Percentiles rank a stretch among this genome's conserved stretches.
These are phyloP conservation scores for Neocrepidodera transversa DNA, from an alignment of 2,888 invertebrate species.

Conservation along the genomic window DNA sequence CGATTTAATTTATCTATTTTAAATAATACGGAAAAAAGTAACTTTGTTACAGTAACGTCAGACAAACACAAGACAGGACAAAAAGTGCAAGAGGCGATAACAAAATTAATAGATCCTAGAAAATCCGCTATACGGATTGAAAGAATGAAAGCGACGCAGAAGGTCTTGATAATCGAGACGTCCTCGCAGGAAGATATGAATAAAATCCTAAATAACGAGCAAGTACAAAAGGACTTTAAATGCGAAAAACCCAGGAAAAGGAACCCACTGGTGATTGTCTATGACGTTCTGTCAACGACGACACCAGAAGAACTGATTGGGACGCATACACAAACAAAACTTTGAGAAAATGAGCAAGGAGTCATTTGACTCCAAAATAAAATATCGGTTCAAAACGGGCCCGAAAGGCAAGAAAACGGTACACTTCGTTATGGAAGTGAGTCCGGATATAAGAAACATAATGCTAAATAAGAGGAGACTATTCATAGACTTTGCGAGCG, in stretches of 20 bases:
- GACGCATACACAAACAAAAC: conserved; percentile 11
- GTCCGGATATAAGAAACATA: neutral
- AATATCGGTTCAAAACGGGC: conserved; percentile 15
- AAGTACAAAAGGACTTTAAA: conserved; percentile 1
- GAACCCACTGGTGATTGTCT: conserved; percentile 12
- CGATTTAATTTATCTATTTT: too few relatives aligned
- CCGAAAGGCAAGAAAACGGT: conserved; percentile 10
- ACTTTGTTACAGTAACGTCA: too few relatives aligned
- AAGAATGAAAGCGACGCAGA: too few relatives aligned
- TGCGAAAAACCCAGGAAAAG: conserved; percentile 15
- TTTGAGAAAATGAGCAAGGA: conserved; percentile 2
- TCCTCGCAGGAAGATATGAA: too few relatives aligned
- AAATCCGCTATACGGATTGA: too few relatives aligned
- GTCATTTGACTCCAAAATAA: conserved; percentile 2
- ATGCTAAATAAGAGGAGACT: neutral
- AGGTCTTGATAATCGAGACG: too few relatives aligned
- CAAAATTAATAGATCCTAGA: too few relatives aligned
- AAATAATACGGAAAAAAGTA: too few relatives aligned
- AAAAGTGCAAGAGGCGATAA: too few relatives aligned
- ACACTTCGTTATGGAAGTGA: conserved; percentile 14
- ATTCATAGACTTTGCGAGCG: neutral
- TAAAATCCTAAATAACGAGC: too few relatives aligned
- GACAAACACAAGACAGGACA: too few relatives aligned
- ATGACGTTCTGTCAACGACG: neutral
- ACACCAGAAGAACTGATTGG: conserved; percentile 7